Evolutionary conservation across 2,113 vertebrate genomes (phyloP).

Genomic region (Cephalopholis sonnerati): DNA sequence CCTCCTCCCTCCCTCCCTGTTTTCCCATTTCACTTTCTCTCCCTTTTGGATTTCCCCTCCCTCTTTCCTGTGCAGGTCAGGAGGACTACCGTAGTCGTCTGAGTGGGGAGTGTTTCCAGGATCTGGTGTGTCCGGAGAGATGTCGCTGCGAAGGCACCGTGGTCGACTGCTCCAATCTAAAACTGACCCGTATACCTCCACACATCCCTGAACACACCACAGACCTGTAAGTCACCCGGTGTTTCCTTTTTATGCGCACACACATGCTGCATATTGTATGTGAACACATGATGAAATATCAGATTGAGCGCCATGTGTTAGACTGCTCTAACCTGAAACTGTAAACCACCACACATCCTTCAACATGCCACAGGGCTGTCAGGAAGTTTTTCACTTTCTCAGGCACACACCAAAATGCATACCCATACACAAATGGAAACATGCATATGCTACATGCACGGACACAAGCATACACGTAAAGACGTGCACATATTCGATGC

Average conservation of each 20-base stretch:
- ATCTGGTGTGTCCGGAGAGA: constrained; percentile 94
- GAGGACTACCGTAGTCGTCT: constrained; percentile 96
- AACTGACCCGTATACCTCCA: constrained; percentile 89
- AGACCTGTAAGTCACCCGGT: constrained; percentile 89
- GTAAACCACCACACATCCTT: background rate
- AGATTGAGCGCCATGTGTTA: constrained; percentile 13
- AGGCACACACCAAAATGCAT: background rate
- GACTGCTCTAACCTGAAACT: constrained; percentile 16
- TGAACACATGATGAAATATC: constrained; percentile 9
- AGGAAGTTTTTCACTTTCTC: constrained; percentile 5
- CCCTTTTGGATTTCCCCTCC: background rate
- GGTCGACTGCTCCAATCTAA: constrained; percentile 97
- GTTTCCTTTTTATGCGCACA: background rate
- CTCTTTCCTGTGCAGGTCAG: constrained; percentile 84
- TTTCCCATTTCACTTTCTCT: background rate
- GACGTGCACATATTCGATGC: background rate
- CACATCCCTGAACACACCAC: constrained; percentile 95
- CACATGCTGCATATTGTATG: too few relatives aligned
- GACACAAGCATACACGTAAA: background rate
- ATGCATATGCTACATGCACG: background rate
- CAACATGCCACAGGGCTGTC: constrained; percentile 23
- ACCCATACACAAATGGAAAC: constrained; percentile 6
- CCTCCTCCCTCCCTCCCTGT: background rate
- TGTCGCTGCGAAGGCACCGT: constrained; percentile 96
- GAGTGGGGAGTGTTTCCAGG: constrained; percentile 95